A percentile compares a stretch with the other conserved stretches of the same genome.
phyloP scores from a whole-genome alignment of 2,113 vertebrate species.

The Cochlearius cochlearius region DNA sequence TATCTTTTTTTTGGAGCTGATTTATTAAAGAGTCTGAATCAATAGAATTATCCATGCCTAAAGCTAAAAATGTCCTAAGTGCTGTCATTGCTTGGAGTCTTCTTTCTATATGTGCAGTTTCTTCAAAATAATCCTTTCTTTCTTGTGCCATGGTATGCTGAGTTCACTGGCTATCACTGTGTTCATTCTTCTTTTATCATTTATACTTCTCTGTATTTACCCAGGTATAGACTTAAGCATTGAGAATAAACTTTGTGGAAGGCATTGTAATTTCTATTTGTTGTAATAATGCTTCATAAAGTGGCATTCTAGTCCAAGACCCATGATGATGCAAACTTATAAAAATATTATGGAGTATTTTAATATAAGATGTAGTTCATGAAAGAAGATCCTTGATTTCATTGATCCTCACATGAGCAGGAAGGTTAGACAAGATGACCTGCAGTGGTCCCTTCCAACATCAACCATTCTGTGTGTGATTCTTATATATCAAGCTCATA shows the following conservation, averaged over 20 bases:
- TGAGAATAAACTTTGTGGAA: background rate
- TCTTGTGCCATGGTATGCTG: background rate
- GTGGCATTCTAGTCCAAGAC: background rate
- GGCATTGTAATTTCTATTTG: background rate
- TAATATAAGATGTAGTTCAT: constrained; percentile 70
- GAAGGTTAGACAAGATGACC: background rate
- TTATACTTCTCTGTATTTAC: background rate
- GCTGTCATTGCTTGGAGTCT: too few relatives aligned
- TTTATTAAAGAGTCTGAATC: background rate
- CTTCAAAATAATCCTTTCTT: background rate
- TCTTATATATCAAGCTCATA: constrained; percentile 58
- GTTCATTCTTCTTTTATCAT: background rate
- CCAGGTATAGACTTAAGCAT: background rate
- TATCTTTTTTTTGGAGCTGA: background rate
- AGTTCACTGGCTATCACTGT: background rate
- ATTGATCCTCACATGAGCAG: background rate
- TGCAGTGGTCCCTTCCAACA: background rate
- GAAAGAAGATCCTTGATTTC: constrained; percentile 65
- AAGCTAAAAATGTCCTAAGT: background rate
- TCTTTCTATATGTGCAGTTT: too few relatives aligned
- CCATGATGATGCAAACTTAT: background rate
- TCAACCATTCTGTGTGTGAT: background rate
- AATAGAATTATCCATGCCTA: background rate
- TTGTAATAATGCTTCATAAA: background rate
- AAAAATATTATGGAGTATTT: constrained; percentile 66